Conservation (phyloP, 2,797 vertebrate species). For the Trachurus trachurus region DNA sequence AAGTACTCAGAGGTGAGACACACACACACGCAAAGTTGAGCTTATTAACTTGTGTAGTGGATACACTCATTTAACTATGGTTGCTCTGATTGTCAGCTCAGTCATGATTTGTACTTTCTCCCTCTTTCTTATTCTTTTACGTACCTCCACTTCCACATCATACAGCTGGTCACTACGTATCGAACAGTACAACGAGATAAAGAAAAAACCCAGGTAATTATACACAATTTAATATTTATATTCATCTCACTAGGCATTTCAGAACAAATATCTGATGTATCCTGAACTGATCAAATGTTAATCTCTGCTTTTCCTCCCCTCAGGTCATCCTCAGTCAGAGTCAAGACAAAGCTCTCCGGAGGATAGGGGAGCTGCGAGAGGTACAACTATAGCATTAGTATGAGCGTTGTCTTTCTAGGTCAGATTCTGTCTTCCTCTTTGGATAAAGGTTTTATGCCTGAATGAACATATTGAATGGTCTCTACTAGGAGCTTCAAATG, state of each 20-base stretch:
- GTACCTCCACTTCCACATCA: slow-evolving; percentile 23
- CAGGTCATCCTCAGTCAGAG: slow-evolving; percentile 96
- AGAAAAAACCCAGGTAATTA: slow-evolving; percentile 94
- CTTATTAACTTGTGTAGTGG: background rate
- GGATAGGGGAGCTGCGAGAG: slow-evolving; percentile 97
- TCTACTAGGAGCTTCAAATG: slow-evolving; percentile 96
- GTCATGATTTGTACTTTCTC: slow-evolving; percentile 4
- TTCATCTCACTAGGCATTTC: background rate
- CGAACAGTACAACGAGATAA: slow-evolving; percentile 94
- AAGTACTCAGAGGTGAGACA: slow-evolving; percentile 94
- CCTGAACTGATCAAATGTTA: slow-evolving; percentile 6
- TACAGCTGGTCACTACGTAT: slow-evolving; percentile 93
- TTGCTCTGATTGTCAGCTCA: background rate
- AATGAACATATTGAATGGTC: slow-evolving; percentile 27
- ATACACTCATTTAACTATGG: background rate
- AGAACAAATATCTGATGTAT: background rate
- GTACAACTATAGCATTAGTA: slow-evolving; percentile 71
- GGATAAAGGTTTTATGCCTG: background rate
- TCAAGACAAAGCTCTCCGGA: slow-evolving; percentile 96
- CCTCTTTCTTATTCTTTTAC: background rate
- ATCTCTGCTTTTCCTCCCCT: slow-evolving; percentile 34
- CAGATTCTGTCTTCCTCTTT: background rate
- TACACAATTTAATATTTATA: too few relatives aligned
- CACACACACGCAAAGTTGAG: background rate
- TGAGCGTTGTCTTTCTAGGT: slow-evolving; percentile 17